Evolutionary conservation across 2,113 vertebrate genomes (phyloP).

Genomic region (Eretmochelys imbricata): DNA sequence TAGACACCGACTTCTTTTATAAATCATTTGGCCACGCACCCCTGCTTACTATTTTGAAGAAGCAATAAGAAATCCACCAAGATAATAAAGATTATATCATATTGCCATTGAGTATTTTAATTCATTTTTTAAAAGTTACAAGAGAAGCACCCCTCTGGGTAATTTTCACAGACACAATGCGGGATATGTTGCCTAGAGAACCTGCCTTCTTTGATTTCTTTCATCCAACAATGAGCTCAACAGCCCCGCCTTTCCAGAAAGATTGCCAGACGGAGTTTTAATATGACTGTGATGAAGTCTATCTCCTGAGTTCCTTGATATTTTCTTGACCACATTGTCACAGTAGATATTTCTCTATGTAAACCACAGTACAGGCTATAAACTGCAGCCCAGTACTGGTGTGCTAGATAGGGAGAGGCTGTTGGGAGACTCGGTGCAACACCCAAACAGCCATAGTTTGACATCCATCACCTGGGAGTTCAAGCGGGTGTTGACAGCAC

Average conservation of each 20-base stretch:
- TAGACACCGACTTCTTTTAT: not conserved
- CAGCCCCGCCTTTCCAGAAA: not conserved
- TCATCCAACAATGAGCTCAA: not conserved
- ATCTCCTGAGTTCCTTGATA: constrained; percentile 41
- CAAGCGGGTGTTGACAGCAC: not conserved
- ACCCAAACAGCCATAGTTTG: not conserved
- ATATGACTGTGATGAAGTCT: constrained; percentile 1
- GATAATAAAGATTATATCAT: not conserved
- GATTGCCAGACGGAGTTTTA: not conserved
- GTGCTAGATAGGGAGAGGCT: not conserved
- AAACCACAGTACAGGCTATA: constrained; percentile 18
- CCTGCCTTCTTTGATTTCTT: constrained; percentile 19
- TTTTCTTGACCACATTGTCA: constrained; percentile 11
- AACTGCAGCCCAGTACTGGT: not conserved
- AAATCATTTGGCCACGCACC: not conserved
- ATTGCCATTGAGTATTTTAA: not conserved
- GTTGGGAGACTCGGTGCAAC: not conserved
- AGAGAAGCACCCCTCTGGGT: not conserved
- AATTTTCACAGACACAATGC: constrained; percentile 1
- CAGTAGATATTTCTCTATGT: constrained; percentile 17
- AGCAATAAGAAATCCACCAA: not conserved
- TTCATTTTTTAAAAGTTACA: not conserved
- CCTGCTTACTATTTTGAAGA: not conserved
- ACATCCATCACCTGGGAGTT: not conserved
- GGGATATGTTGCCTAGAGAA: not conserved